Percentiles rank a stretch among this genome's conserved stretches.
These are phyloP conservation scores for Zalophus californianus DNA, from an alignment of 2,797 vertebrate genomes.

Conservation along the genomic window DNA sequence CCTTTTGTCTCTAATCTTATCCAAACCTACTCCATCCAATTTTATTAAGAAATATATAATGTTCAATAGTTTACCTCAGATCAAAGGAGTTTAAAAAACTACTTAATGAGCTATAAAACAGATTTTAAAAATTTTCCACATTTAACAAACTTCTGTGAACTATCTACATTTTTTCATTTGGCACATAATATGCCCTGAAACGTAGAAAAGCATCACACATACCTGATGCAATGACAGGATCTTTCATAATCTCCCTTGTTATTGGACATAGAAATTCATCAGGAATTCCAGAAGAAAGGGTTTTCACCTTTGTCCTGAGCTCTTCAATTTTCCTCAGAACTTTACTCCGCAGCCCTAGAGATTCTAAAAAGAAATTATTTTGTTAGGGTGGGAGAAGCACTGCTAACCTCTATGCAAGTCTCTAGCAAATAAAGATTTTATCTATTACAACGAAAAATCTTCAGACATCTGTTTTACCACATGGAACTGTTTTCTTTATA, in stretches of 20 bases:
- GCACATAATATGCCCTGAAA: not conserved
- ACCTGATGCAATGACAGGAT: constrained; percentile 98
- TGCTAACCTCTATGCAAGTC: not conserved
- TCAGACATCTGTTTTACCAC: not conserved
- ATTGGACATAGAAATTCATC: constrained; percentile 98
- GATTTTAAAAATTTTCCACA: not conserved
- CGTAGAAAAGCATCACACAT: constrained; percentile 24
- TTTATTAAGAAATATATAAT: constrained; percentile 36
- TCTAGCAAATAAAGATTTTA: not conserved
- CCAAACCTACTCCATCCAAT: not conserved
- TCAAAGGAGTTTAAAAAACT: not conserved
- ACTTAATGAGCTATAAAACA: not conserved
- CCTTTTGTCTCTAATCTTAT: not conserved
- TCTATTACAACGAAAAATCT: not conserved
- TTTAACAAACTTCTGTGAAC: not conserved
- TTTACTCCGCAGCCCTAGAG: constrained; percentile 93
- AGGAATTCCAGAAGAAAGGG: constrained; percentile 88
- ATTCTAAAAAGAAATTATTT: constrained; percentile 89
- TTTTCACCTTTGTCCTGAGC: constrained; percentile 87
- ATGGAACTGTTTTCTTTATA: not conserved
- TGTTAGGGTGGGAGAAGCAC: not conserved
- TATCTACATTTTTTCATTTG: not conserved
- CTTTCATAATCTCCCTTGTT: constrained; percentile 96
- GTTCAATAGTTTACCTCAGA: not conserved
- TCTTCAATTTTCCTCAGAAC: constrained; percentile 93